phyloP scores from a whole-genome alignment of 1,140 invertebrate genomes.

The Sarcophaga bullata region DNA sequence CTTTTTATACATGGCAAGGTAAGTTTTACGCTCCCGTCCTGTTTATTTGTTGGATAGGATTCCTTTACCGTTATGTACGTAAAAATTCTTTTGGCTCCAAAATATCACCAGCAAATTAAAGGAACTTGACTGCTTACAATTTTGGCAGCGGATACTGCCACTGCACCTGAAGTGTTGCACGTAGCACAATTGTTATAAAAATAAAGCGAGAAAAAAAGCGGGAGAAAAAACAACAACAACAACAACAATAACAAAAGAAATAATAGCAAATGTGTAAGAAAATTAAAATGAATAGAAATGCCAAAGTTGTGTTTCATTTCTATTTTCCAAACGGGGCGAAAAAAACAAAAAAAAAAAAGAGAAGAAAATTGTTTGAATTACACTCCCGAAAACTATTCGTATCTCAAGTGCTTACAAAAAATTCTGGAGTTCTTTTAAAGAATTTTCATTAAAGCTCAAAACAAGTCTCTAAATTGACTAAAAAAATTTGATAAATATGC shows the following conservation, averaged over 20 bases:
- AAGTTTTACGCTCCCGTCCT: neutral
- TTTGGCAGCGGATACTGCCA: neutral
- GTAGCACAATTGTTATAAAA: neutral
- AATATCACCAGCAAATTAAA: neutral
- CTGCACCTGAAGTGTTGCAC: conserved; percentile 7
- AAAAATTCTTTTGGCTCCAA: neutral
- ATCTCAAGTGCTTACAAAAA: too few species aligned
- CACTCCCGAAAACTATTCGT: too few species aligned
- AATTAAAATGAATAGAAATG: neutral
- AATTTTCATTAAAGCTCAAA: too few species aligned
- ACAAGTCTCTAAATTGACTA: too few species aligned
- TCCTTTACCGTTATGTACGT: neutral
- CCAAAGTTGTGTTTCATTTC: neutral
- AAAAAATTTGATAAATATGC: too few species aligned
- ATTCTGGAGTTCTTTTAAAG: too few species aligned
- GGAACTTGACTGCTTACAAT: neutral
- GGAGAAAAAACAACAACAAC: too few species aligned
- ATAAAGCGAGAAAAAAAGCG: neutral
- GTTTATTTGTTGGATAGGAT: neutral
- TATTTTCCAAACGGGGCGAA: too few species aligned
- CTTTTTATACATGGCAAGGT: neutral
- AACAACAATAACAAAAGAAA: too few species aligned
- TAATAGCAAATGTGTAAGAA: too few species aligned
- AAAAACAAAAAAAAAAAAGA: too few species aligned
- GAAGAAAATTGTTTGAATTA: too few species aligned